Percentiles rank a stretch among this genome's conserved stretches.
These are phyloP conservation scores for Limonius californicus DNA, from an alignment of 1,140 invertebrate species.

Conservation along the genomic window DNA sequence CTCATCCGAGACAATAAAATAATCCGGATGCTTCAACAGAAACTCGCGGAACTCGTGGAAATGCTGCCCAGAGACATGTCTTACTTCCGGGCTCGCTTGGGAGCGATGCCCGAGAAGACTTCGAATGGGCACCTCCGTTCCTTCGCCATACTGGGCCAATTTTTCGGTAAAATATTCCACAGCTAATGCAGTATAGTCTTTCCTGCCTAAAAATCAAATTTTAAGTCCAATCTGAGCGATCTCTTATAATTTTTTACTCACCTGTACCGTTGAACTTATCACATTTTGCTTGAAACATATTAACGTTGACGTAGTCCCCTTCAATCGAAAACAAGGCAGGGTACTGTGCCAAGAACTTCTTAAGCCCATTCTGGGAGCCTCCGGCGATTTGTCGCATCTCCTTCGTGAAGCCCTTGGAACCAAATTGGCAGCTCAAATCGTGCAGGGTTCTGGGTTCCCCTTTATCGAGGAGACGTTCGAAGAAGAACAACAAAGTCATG, in stretches of 20 bases:
- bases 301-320: constrained; percentile 87
- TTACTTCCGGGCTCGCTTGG: constrained; percentile 90
- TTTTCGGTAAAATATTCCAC: constrained; percentile 93
- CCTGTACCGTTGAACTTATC: constrained; percentile 23
- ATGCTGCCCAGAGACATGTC: constrained; percentile 91
- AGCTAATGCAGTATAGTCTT: constrained; percentile 88
- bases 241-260: not conserved
- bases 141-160: constrained; percentile 82
- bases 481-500: constrained; percentile 92
- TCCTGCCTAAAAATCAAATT: constrained; percentile 52
- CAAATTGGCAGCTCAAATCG: constrained; percentile 94
- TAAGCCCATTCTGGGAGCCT: constrained; percentile 85
- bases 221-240: no score
- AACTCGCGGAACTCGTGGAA: constrained; percentile 94
- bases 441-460: constrained; percentile 89
- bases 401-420: constrained; percentile 92
- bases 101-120: constrained; percentile 88
- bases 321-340: constrained; percentile 88
- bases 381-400: constrained; percentile 94
- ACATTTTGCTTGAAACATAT: constrained; percentile 56
- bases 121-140: constrained; percentile 89
- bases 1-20: constrained; percentile 86
- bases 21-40: constrained; percentile 76
- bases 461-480: constrained; percentile 92
- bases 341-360: constrained; percentile 87